Evolutionary conservation across 2,888 invertebrate species (phyloP).

Genomic region (Oligia strigilis): DNA sequence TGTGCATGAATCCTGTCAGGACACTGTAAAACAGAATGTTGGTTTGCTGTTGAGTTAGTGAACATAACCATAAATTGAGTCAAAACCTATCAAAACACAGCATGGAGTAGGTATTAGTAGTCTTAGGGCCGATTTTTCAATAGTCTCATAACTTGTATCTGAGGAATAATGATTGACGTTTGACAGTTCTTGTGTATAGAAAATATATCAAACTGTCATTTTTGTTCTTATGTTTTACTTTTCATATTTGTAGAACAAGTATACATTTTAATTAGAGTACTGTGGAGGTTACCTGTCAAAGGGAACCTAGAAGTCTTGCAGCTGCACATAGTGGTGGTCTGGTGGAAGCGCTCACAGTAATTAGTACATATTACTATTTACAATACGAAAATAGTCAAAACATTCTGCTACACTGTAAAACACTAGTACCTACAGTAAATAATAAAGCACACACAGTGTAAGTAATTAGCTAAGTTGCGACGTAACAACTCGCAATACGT

Average conservation of each 20-base stretch:
- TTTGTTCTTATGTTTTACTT: neutral
- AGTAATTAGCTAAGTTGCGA: conserved; percentile 34
- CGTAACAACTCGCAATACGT: conserved; percentile 30
- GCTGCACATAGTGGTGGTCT: neutral
- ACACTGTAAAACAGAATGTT: too few species aligned
- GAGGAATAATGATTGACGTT: too few species aligned
- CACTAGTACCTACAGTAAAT: conserved; percentile 4
- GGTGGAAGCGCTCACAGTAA: neutral
- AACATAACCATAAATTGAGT: too few species aligned
- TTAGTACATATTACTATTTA: neutral
- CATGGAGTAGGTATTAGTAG: too few species aligned
- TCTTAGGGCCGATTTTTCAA: too few species aligned
- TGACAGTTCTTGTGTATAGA: too few species aligned
- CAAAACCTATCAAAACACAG: too few species aligned
- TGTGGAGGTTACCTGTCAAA: neutral
- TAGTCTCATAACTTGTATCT: too few species aligned
- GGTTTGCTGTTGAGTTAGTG: too few species aligned
- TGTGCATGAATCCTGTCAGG: too few species aligned
- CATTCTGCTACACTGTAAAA: conserved; percentile 4
- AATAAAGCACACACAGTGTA: conserved; percentile 10
- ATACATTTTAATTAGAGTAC: neutral
- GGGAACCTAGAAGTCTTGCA: neutral
- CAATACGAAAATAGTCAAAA: neutral
- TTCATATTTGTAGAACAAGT: neutral
- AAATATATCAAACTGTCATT: too few species aligned